phyloP scores from a whole-genome alignment of 2,888 invertebrate genomes.

The Drosophila histrio region DNA sequence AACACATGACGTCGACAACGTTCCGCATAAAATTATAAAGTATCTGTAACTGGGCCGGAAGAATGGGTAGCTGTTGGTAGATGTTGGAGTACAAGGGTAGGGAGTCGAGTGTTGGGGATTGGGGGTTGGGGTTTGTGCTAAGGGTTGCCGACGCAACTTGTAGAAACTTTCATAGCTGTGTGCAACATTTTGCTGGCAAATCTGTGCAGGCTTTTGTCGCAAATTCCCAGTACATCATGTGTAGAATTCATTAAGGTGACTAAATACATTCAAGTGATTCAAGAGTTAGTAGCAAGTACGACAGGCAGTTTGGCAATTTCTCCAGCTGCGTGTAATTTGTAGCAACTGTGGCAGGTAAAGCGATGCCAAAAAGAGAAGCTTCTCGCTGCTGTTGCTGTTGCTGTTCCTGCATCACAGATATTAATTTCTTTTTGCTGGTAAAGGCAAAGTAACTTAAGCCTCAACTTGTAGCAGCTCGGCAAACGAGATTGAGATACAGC shows the following conservation, averaged over 20 bases:
- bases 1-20: conserved; percentile 57
- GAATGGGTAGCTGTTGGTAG: conserved; percentile 8
- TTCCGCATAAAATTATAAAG: conserved; percentile 73
- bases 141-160: conserved; percentile 43
- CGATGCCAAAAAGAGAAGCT: conserved; percentile 59
- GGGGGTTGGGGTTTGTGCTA: conserved; percentile 7
- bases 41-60: conserved; percentile 51
- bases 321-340: conserved; percentile 78
- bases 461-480: conserved; percentile 65
- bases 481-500: conserved; percentile 72
- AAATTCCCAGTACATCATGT: conserved; percentile 77
- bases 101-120: not conserved
- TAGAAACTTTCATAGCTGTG: conserved; percentile 60
- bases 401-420: conserved; percentile 70
- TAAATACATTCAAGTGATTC: conserved; percentile 69
- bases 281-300: not conserved
- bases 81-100: not conserved
- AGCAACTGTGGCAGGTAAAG: conserved; percentile 75
- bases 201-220: conserved; percentile 77
- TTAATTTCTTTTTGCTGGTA: conserved; percentile 70
- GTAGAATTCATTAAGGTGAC: conserved; percentile 80
- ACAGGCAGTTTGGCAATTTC: conserved; percentile 66
- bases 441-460: conserved; percentile 75
- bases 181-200: conserved; percentile 62
- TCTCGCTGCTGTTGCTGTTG: conserved; percentile 15